phyloP scores from a whole-genome alignment of 2,888 invertebrate species.

The Melangyna quadrimaculata region DNA sequence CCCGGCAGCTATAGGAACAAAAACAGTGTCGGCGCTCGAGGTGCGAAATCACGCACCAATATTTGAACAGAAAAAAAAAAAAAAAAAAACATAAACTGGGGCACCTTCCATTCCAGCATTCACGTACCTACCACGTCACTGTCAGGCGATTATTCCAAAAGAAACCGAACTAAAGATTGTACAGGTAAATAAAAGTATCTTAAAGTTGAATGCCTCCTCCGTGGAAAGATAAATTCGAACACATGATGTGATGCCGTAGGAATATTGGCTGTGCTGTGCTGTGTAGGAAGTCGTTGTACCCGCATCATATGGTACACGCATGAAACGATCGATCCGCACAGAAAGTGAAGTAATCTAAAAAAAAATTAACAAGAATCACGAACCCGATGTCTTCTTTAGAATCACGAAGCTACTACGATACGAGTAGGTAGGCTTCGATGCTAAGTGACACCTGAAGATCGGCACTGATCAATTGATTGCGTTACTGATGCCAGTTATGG shows the following conservation, averaged over 20 bases:
- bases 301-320: slow-evolving; percentile 23
- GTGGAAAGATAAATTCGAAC: slow-evolving; percentile 42
- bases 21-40: slow-evolving; percentile 40
- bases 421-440: slow-evolving; percentile 33
- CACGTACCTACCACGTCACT: slow-evolving; percentile 37
- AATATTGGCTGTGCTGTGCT: background rate
- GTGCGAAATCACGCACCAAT: slow-evolving; percentile 66
- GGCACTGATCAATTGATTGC: slow-evolving; percentile 51
- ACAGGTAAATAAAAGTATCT: slow-evolving; percentile 40
- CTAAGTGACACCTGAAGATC: slow-evolving; percentile 55
- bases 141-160: slow-evolving; percentile 30
- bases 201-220: slow-evolving; percentile 49
- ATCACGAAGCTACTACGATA: background rate
- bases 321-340: slow-evolving; percentile 4
- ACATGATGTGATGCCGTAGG: slow-evolving; percentile 22
- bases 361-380: slow-evolving; percentile 52
- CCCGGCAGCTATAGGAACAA: slow-evolving; percentile 15
- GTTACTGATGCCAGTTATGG: slow-evolving; percentile 50
- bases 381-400: background rate
- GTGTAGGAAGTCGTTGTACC: background rate
- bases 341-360: slow-evolving; percentile 41
- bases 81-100: slow-evolving; percentile 47
- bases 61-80: background rate
- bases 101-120: slow-evolving; percentile 43
- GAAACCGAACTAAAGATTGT: slow-evolving; percentile 17